A percentile compares a stretch with the other conserved stretches of the same genome.
Conservation (phyloP, 2,113 vertebrate species). For the Oophaga pumilio region DNA sequence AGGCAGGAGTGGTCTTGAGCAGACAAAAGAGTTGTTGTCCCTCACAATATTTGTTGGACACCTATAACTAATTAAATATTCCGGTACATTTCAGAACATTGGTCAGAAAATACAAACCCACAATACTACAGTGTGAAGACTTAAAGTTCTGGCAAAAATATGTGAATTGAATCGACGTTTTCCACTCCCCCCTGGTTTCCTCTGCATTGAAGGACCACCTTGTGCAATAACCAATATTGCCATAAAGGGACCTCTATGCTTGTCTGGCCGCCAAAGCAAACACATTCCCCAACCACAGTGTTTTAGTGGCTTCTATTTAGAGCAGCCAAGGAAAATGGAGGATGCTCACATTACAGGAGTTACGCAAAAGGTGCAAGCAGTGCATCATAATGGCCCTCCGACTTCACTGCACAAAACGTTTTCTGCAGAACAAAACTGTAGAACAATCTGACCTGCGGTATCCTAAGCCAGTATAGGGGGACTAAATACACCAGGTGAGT, state of each 20-base stretch:
- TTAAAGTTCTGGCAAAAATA: neutral
- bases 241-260: constrained; percentile 28
- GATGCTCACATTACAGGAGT: constrained; percentile 35
- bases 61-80: neutral
- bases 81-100: neutral
- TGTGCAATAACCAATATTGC: constrained; percentile 41
- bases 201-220: constrained; percentile 21
- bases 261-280: constrained; percentile 32
- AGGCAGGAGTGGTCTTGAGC: neutral
- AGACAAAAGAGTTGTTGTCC: neutral
- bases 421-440: neutral
- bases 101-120: neutral
- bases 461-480: neutral
- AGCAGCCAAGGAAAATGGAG: constrained; percentile 40
- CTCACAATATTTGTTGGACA: neutral
- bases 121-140: neutral
- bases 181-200: constrained; percentile 19
- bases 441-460: neutral
- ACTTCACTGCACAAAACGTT: neutral
- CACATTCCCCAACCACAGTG: neutral
- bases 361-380: neutral
- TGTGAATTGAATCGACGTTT: neutral
- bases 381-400: neutral
- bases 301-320: constrained; percentile 14
- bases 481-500: neutral